Evolutionary conservation across 2,113 vertebrate genomes (phyloP).

Genomic region (Oncorhynchus gorbuscha): DNA sequence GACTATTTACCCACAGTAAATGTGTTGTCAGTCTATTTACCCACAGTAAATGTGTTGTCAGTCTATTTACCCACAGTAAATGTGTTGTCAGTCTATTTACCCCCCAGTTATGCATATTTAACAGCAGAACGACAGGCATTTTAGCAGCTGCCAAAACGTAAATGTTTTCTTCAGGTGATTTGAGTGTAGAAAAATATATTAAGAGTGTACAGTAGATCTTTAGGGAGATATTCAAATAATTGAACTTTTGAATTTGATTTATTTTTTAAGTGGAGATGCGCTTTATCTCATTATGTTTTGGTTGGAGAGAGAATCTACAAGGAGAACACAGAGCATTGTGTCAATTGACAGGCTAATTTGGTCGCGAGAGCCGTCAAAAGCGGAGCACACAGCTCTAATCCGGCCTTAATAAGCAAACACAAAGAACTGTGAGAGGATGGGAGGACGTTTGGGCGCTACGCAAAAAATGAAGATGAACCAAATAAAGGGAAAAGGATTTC

Average conservation of each 20-base stretch:
- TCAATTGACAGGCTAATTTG: slow-evolving; percentile 24
- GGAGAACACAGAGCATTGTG: slow-evolving; percentile 16
- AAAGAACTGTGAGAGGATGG: slow-evolving; percentile 13
- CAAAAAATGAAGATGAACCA: background rate
- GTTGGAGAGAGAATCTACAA: slow-evolving; percentile 9
- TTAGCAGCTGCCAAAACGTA: slow-evolving; percentile 53
- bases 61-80: background rate
- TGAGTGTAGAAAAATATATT: slow-evolving; percentile 24
- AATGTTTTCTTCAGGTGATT: slow-evolving; percentile 65
- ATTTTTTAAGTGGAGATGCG: slow-evolving; percentile 3
- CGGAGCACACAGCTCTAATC: background rate
- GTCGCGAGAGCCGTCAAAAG: slow-evolving; percentile 3
- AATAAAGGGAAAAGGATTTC: background rate
- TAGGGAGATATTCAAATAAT: slow-evolving; percentile 45
- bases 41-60: no score
- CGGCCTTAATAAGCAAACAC: slow-evolving; percentile 6
- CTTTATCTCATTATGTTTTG: slow-evolving; percentile 21
- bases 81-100: slow-evolving; percentile 56
- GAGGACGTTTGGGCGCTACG: slow-evolving; percentile 2
- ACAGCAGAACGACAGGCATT: slow-evolving; percentile 52
- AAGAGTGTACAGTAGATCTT: slow-evolving; percentile 23
- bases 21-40: no score
- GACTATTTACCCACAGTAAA: no score
- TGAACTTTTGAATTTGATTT: slow-evolving; percentile 18
- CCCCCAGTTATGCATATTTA: slow-evolving; percentile 63